Conservation (phyloP, 1,140 invertebrate species). For the Drosophila lowei region DNA sequence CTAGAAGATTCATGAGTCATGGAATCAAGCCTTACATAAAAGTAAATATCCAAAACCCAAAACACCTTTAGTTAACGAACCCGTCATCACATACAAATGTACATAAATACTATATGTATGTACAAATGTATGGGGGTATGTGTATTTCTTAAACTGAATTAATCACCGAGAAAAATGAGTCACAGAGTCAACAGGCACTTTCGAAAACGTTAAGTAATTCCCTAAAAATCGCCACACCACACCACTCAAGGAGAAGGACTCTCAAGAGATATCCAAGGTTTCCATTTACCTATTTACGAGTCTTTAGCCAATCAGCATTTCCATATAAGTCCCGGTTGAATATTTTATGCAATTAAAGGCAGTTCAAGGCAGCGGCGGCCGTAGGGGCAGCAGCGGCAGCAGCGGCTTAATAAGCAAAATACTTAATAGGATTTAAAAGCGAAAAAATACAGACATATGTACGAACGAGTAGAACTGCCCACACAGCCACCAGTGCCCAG, state of each 20-base stretch:
- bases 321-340: slow-evolving; percentile 53
- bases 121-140: no score
- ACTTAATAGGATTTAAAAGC: slow-evolving; percentile 60
- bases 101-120: no score
- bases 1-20: no score
- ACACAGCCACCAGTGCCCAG: slow-evolving; percentile 30
- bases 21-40: no score
- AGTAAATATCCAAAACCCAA: no score
- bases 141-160: not conserved
- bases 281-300: not conserved
- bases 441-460: slow-evolving; percentile 8
- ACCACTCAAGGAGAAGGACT: slow-evolving; percentile 15
- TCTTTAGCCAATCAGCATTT: slow-evolving; percentile 28
- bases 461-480: slow-evolving; percentile 35
- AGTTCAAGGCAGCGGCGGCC: slow-evolving; percentile 49
- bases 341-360: slow-evolving; percentile 60
- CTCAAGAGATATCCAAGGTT: slow-evolving; percentile 15
- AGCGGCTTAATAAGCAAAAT: slow-evolving; percentile 60
- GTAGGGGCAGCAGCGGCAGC: slow-evolving; percentile 5
- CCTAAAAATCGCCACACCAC: slow-evolving; percentile 8
- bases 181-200: slow-evolving; percentile 5
- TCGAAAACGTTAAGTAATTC: slow-evolving; percentile 20
- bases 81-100: no score
- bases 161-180: slow-evolving; percentile 9
- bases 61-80: no score